Evolutionary conservation across 2,113 vertebrate species (phyloP), one percentile per base, ranked within the genome.

Genomic region (Mesoclemmys tuberculata): DNA sequence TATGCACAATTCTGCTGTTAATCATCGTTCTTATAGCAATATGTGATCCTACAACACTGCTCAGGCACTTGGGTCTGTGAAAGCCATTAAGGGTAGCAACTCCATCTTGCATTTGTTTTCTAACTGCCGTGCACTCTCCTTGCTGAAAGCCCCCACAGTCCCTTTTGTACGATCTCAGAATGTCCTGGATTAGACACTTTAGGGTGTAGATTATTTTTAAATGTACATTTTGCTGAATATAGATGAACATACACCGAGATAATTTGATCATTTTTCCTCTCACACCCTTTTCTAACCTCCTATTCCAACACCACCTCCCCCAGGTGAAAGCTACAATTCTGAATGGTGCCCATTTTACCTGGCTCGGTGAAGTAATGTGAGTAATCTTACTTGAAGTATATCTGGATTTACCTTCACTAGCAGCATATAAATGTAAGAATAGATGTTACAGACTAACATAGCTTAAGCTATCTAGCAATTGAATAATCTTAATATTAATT

Each of bases 401-500:
- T 5, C 61, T 51, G 21, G 35, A 10, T n/a, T n/a, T 52, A 19
- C 22, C 54, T 85, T 75, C 24, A 56, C 55, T 18, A 44, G 31
- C 44, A 87, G 61, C 56, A 78, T 24, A 41, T 58, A 29, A 92
- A 88, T 93, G 26, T 12, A 68, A 49, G 61, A 49, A n/a, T n/a
- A 61, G 54, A 93, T 95, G 92, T 68, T 95, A 92, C 88, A 93
- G 81, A 80, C 84, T 2, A 18, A 27, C 56, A 21, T 68, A 84
- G 94, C 92, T 93, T 94, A 84, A 56, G 92, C 92, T 93, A 82
- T 35, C 79, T 85, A 90, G 86, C 81, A 80, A 95, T 87, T 92
- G 89, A 82, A 64, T 95, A 96, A 95, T 94, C 3, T 49, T 95
- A 95, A 80, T 90, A 82, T 94, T 97, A 97, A 97, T 97, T 97